These are phyloP conservation scores for Busseola fusca DNA, from an alignment of 2,888 invertebrate species.

Conservation along the genomic window DNA sequence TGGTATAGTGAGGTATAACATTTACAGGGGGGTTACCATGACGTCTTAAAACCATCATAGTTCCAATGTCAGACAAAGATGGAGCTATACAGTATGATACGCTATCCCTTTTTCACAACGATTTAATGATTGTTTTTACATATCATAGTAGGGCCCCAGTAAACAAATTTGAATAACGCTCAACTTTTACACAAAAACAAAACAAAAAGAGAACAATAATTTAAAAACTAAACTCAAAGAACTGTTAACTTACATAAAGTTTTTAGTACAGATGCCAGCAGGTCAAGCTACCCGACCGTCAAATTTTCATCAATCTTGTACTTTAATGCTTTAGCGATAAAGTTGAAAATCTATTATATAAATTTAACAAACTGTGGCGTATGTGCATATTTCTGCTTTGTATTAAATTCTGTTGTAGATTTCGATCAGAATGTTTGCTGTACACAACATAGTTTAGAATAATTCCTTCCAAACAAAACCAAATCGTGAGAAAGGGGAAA, in stretches of 20 bases:
- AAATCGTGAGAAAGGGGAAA: background rate
- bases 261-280: background rate
- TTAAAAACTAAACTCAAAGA: slow-evolving; percentile 21
- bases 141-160: too few relatives aligned
- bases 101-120: too few relatives aligned
- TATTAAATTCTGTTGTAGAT: slow-evolving; percentile 4
- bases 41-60: too few relatives aligned
- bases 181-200: slow-evolving; percentile 11
- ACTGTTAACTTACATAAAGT: slow-evolving; percentile 13
- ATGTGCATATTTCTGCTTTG: background rate
- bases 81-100: too few relatives aligned
- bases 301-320: too few relatives aligned
- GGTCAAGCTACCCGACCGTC: too few relatives aligned
- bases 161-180: slow-evolving; percentile 26
- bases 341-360: too few relatives aligned
- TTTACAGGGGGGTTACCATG: too few relatives aligned
- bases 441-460: slow-evolving; percentile 7
- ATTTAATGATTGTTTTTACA: too few relatives aligned
- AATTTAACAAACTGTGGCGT: too few relatives aligned
- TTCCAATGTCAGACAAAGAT: too few relatives aligned
- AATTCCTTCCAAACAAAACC: slow-evolving; percentile 4
- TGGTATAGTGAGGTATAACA: slow-evolving; percentile 17
- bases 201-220: slow-evolving; percentile 28
- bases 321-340: too few relatives aligned
- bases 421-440: slow-evolving; percentile 14